Evolutionary conservation across 2,113 vertebrate species (phyloP).

Genomic region (Neofelis nebulosa): DNA sequence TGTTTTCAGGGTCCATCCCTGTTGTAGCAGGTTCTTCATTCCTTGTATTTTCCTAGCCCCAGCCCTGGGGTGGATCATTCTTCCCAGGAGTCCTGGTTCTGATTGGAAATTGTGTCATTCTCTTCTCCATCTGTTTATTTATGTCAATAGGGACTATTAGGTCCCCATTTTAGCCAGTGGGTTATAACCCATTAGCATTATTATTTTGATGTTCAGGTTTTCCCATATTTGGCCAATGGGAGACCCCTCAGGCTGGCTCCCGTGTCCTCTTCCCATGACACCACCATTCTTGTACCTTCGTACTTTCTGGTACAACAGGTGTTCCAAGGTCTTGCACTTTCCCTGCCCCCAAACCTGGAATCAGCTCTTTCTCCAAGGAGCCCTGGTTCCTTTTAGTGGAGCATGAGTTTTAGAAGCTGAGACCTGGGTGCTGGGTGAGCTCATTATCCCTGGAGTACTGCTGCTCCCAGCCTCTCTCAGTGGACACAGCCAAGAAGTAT

Average conservation of each 20-base stretch:
- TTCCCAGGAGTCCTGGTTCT: background rate
- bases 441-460: background rate
- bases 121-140: constrained; percentile 5
- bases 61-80: background rate
- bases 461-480: background rate
- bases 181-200: background rate
- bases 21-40: background rate
- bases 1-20: background rate
- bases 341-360: background rate
- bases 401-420: background rate
- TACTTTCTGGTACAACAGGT: background rate
- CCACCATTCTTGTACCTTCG: background rate
- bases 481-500: background rate
- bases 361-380: background rate
- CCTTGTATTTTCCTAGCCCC: background rate
- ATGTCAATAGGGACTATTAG: background rate
- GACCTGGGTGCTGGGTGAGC: background rate
- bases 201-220: background rate
- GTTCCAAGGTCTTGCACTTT: background rate
- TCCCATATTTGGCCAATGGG: background rate
- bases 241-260: background rate
- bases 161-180: background rate
- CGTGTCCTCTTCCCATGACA: background rate
- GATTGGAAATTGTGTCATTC: background rate
- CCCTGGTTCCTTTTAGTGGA: background rate